Base-by-base conservation (phyloP, 2,797 vertebrate species). In the Lepidocolaptes lacrymiger region DNA sequence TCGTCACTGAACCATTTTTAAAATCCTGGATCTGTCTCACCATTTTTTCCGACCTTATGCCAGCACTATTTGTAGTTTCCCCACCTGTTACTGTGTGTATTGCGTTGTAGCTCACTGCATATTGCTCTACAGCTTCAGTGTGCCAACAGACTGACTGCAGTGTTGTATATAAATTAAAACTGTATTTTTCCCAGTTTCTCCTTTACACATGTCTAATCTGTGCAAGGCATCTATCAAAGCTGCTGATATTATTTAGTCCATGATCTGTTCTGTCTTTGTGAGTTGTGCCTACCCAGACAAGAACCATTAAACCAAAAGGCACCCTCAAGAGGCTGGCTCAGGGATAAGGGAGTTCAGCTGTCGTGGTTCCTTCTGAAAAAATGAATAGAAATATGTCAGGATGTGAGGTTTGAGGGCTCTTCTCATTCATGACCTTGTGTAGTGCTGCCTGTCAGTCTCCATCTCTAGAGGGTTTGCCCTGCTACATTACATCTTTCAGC, bases 61-160 rank as follows among this genome's bases (percentile, higher is more conserved):
- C 95, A 96, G 93, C 91, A 97, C 98, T 98, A 98, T 98, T 98
- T 98, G 98, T 97, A 77, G 98, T 97, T 91, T 94, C 92, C 43
- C 94, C 98, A 98, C 97, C 98, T 98, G 98, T 98, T 88, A 34
- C 96, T 89, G 32, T 67, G 88, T 59, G 91, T 95, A 94, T 95
- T 95, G 89, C 23, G 7, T 85, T 91, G 94, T 93, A 88, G 94
- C 91, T 79, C 85, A 83, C 94, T 66, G 54, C 41, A 7, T 85
- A 85, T 67, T 52, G 67, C 72, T 74, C 85, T 87, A 59, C 92
- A 80, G 18, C 79, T 86, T 89, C 68, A 74, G 80, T 84, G 61
- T 46, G 68, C 88, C 82, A 80, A 32, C 73, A 86, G 82, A 21
- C 37, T 59, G 63, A 48, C 64, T 67, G 74, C 27, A 14, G 34